Base-by-base conservation (phyloP, 1,140 invertebrate genomes). In the Phthorimaea operculella region DNA sequence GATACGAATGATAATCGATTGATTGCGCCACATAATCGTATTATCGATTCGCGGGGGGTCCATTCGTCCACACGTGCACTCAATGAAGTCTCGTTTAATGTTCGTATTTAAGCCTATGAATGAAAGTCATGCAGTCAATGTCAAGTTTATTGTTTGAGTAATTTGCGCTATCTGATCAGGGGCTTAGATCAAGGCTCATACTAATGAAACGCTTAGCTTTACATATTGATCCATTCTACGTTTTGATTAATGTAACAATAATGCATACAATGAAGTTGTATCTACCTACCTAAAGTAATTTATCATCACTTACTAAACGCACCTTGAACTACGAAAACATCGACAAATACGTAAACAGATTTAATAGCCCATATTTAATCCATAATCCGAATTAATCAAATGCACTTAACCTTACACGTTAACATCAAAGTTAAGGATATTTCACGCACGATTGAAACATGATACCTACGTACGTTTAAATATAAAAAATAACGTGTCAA, bases 21-120 rank as follows among this genome's bases (percentile, higher is more conserved):
- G 66, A 68, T 68, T 64, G 70, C 56, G 50, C 62, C 60, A 61
- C 64, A 64, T 78, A 77, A 79, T 79, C 75, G 75, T 62, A 76
- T 82, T 82, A 79, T 66, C 63, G 64, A 58, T 59, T 61, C 70
- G 54, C 72, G 78, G 76, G 74, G 74, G 76, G 76, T 76, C 76
- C 28, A 50, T 50, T 50, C 64, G 44, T 36, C 55, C 59, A 64
- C 62, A 54, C 62, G 64, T 65, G 60, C 57, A 52, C 52, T 59
- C 58, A 60, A 57, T 58, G 44, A 47, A 47, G 44, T 2, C 44
- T 60, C 58, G 57, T 55, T 62, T 58, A 62, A 51, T 57, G 58
- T 60, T 60, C 55, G 57, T 55, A 56, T 57, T 28, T 54, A 54
- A 16, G 44, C 44, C 15, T 15, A 47, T 47, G 44, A 47, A 47